Evolutionary conservation across 2,113 vertebrate genomes (phyloP), one percentile per base, ranked within the genome.

Genomic region (Tychaedon coryphoeus): DNA sequence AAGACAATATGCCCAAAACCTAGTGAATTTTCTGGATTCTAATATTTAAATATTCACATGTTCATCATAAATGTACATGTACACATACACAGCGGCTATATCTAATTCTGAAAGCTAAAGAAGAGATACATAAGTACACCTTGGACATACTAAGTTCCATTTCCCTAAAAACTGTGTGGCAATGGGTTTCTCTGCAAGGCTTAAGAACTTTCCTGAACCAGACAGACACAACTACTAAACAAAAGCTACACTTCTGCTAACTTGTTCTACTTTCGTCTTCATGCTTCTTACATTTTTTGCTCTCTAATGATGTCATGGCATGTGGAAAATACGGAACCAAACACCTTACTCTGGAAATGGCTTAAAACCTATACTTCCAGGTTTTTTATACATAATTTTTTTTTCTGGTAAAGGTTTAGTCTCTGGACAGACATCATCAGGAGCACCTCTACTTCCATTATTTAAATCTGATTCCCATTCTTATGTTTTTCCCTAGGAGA

Each of bases 11-110:
- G 7, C 9, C 23, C 26, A 64, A 53, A 53, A 60, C 2, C 9
- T 25, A 56, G 7, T 23, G 18, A 3, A 6, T 18, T 60, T 43
- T 40, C 29, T 6, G 1, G 2, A 33, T 56, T 83, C 3, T 50
- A 50, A 17, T 18, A 50, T 60, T 76, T 73, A 24, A 54, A 54
- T 69, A 48, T 34, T 19, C 2, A 33, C 7, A 51, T 28, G 6
- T 10, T 43, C 26, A 72, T 73, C 24, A 72, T 19, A 76, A 61
- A 51, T 31, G 5, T 23, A 3, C 19, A 14, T 54, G 11, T 28
- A 47, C 3, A 45, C 2, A 14, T 1, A 4, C 9, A 31, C 1
- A 28, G 2, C 48, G 17, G 3, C 8, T 45, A 26, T 10, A 15
- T 36, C 65, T 66, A 54, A 56, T 66, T 72, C 42, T 67, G 42